Conservation (phyloP, 2,888 invertebrate genomes). For the Agrypnus murinus region DNA sequence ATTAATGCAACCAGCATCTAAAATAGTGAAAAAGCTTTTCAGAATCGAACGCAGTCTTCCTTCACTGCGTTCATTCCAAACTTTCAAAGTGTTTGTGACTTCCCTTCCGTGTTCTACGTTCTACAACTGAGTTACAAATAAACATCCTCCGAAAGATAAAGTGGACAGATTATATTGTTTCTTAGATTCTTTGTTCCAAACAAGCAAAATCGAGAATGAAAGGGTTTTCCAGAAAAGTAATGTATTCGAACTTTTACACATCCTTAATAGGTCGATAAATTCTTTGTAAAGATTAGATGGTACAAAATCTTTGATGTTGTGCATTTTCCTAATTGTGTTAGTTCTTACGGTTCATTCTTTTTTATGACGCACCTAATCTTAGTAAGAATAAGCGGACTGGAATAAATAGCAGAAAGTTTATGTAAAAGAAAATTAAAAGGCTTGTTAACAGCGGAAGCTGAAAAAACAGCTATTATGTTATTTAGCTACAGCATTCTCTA, state of each 20-base stretch:
- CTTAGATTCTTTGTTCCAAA: slow-evolving; percentile 12
- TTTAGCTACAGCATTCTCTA: too few species aligned
- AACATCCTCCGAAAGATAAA: slow-evolving; percentile 25
- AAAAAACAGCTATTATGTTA: too few species aligned
- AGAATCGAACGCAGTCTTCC: slow-evolving; percentile 5
- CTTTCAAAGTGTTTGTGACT: slow-evolving; percentile 24
- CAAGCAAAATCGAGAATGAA: background rate
- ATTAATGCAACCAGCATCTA: slow-evolving; percentile 6
- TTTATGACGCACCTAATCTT: too few species aligned
- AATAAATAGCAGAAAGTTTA: too few species aligned
- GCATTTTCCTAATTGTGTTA: too few species aligned
- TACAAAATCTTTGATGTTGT: too few species aligned
- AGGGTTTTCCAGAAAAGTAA: slow-evolving; percentile 3
- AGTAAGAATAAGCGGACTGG: too few species aligned
- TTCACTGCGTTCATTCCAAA: background rate
- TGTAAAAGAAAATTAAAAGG: too few species aligned
- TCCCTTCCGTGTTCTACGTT: background rate
- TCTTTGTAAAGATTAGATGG: too few species aligned
- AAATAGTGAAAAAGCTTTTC: slow-evolving; percentile 3
- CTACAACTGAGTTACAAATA: slow-evolving; percentile 25
- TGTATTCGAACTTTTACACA: slow-evolving; percentile 1
- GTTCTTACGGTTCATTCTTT: too few species aligned
- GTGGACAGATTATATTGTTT: slow-evolving; percentile 15
- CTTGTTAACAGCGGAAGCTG: too few species aligned
- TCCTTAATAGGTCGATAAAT: too few species aligned